Evolutionary conservation across 2,797 vertebrate species (phyloP), one percentile per base, ranked within the genome.

Genomic region (Takifugu rubripes): DNA sequence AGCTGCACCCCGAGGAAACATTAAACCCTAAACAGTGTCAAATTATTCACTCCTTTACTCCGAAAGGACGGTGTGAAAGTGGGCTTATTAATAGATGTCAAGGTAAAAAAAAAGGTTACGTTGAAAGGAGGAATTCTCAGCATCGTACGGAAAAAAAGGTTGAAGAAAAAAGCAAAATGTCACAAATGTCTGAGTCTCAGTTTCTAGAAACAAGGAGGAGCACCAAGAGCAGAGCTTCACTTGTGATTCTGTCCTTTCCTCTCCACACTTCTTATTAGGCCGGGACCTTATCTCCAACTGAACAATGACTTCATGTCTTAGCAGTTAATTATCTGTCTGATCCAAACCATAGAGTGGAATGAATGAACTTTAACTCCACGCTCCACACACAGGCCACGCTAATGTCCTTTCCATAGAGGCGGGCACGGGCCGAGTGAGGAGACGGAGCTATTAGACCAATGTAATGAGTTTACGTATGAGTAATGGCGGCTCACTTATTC

Each of bases 281-380:
- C 42, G 24, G 52, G 59, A 49, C 78, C 75, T 80, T 85, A 85
- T 89, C 87, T 88, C 75, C 47, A 65, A 66, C 84, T 87, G 85
- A 90, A 87, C 88, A 84, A 90, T 87, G 83, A 87, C 85, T 78
- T 75, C 72, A 85, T 77, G 82, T 86, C 83, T 67, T 75, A 78
- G 74, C 74, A 87, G 85, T 89, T 90, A 90, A 90, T 92, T 90
- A 92, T 90, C 82, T 88, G 83, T 75, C 84, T 84, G 84, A 89
- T 89, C 86, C 76, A 90, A 87, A 89, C 84, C 83, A 85, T 82
- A 51, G 75, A 74, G 72, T 70, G 65, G 77, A 83, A 86, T 73
- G 77, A 86, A 87, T 83, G 77, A 75, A 84, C 84, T 83, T 47
- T 63, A 66, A 3, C 25, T 36, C 75, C 57, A 55, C 55, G 78